Evolutionary conservation across 2,797 vertebrate genomes (phyloP).

Genomic region (Urophycis tenuis): DNA sequence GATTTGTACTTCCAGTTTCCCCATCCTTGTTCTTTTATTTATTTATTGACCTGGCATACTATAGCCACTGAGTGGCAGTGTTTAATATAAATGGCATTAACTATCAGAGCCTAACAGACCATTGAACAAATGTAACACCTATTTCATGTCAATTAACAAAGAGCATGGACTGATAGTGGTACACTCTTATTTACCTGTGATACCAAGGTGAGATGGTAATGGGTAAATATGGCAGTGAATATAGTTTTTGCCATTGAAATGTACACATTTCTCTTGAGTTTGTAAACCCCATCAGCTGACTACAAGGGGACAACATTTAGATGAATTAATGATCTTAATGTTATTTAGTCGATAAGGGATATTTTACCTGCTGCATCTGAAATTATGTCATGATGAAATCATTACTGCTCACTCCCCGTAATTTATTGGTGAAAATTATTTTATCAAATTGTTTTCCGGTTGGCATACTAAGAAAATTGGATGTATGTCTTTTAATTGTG

Average conservation of each 20-base stretch:
- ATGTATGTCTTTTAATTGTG: not conserved
- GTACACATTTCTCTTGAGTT: not conserved
- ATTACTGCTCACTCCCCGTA: not conserved
- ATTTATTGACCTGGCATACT: not conserved
- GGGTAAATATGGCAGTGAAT: not conserved
- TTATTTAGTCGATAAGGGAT: not conserved
- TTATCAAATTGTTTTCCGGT: not conserved
- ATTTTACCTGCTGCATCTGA: not conserved
- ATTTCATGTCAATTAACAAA: not conserved
- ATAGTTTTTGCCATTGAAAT: not conserved
- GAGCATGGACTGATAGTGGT: not conserved
- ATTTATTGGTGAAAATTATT: not conserved
- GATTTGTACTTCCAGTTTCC: not conserved
- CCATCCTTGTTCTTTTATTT: conserved; percentile 1
- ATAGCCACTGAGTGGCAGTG: not conserved
- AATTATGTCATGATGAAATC: not conserved
- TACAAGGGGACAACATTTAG: not conserved
- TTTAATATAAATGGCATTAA: not conserved
- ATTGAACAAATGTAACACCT: not conserved
- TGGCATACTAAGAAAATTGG: not conserved
- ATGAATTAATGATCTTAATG: not conserved
- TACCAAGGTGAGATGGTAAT: too few species aligned
- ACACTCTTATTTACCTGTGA: too few species aligned
- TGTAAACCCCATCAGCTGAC: not conserved
- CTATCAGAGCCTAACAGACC: not conserved